A percentile compares a stretch with the other conserved stretches of the same genome.
Evolutionary conservation across 2,113 vertebrate genomes (phyloP).

Genomic region (Psophia crepitans): DNA sequence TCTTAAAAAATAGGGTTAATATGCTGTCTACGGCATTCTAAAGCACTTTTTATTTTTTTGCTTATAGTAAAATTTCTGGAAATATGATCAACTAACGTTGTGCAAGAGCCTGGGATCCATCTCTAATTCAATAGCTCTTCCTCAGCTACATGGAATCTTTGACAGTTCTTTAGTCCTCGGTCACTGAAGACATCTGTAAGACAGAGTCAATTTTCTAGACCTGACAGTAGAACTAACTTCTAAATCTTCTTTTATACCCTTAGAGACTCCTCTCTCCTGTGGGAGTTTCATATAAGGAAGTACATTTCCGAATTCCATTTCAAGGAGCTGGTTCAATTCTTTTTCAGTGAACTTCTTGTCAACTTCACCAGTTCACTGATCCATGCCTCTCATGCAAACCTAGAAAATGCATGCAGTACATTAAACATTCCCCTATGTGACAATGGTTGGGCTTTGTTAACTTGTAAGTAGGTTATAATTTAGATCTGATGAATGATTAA

Average conservation of each 20-base stretch:
- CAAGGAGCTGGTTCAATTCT: not conserved
- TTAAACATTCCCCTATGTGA: not conserved
- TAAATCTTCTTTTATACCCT: slow-evolving; percentile 53
- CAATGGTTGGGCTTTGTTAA: not conserved
- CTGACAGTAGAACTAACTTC: slow-evolving; percentile 68
- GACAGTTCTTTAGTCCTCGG: slow-evolving; percentile 59
- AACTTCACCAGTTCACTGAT: not conserved
- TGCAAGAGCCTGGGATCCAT: not conserved
- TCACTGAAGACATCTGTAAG: slow-evolving; percentile 66
- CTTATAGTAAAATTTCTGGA: not conserved
- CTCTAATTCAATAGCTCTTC: not conserved
- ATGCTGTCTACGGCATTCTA: not conserved
- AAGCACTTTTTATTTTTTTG: not conserved
- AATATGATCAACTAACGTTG: not conserved
- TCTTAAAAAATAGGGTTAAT: not conserved
- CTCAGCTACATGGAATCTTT: not conserved
- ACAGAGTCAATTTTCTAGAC: slow-evolving; percentile 71
- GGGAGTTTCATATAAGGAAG: slow-evolving; percentile 60
- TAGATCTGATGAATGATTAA: not conserved
- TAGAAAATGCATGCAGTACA: not conserved
- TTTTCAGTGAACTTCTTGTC: not conserved
- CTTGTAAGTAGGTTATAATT: not conserved
- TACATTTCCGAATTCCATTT: not conserved
- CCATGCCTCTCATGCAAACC: not conserved
- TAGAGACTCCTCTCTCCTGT: slow-evolving; percentile 1